Conservation (phyloP, 2,888 invertebrate species). For the Phaedon cochleariae region DNA sequence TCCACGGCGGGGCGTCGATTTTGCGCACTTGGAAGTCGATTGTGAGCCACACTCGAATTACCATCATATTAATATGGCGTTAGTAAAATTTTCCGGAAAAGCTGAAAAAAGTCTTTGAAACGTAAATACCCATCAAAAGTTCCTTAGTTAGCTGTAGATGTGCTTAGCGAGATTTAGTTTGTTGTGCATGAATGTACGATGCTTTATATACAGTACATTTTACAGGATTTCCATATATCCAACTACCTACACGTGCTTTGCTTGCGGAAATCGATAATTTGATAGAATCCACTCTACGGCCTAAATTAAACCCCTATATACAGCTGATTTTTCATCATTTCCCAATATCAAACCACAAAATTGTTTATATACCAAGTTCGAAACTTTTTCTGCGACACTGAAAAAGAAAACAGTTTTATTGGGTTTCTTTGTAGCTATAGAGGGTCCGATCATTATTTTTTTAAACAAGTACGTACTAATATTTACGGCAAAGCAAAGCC, state of each 20-base stretch:
- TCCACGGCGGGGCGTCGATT: constrained; percentile 11
- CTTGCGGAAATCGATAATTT: background rate
- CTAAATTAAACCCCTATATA: too few relatives aligned
- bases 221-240: too few relatives aligned
- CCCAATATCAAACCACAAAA: too few relatives aligned
- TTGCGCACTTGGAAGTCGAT: constrained; percentile 17
- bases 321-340: background rate
- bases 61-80: constrained; percentile 25
- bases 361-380: too few relatives aligned
- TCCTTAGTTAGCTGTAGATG: background rate
- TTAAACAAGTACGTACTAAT: too few relatives aligned
- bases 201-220: background rate
- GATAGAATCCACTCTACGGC: background rate
- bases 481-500: too few relatives aligned
- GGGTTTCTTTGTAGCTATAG: too few relatives aligned
- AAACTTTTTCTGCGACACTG: too few relatives aligned
- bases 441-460: too few relatives aligned
- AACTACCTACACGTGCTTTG: background rate
- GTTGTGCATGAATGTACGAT: constrained; percentile 2
- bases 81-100: constrained; percentile 21
- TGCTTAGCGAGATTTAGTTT: background rate
- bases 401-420: too few relatives aligned
- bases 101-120: constrained; percentile 10
- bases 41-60: constrained; percentile 28
- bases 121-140: constrained; percentile 18